Base-by-base conservation (phyloP, 2,113 vertebrate species). In the Cyphomyrus plagiostoma region DNA sequence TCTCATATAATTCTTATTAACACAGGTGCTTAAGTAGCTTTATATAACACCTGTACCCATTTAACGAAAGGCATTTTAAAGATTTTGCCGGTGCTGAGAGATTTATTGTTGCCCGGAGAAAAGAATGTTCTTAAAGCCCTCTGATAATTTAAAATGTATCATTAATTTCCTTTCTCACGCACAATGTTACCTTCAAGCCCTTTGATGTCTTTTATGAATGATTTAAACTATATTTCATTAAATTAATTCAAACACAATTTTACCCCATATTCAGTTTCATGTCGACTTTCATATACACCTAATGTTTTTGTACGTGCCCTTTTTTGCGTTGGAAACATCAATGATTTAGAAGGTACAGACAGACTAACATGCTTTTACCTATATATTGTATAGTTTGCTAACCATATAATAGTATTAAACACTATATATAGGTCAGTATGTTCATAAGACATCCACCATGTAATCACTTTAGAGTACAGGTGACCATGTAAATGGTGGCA, bases 181-280 rank as follows among this genome's bases (percentile, higher is more conserved):
- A 39, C 15, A 17, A 80, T 80, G 74, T 42, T 80, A 42, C 74
- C 74, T 80, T 80, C 30, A 80, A 80, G 35, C 30, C 74, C 70
- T 77, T 77, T 77, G 70, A 77, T 77, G 70, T 77, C 30, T 77
- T 77, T 66, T 77, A 77, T 39, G 70, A 77, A 80, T 80, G 35
- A 80, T 80, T 77, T 77, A 77, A 39, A 11, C 70, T 77, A 77
- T 77, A 77, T 77, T 80, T 42, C 30, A 80, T 80, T 80, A 80
- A 80, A 13, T 42, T 77, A 17, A 39, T 77, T 80, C 10, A 10
- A 80, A 42, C 74, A 42, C n/a, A 35, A 1, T 80, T 80, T 42
- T 17, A 39, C 13, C 17, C 70, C 30, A 7, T 7, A 39, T 77
- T 77, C 11, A 39, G 35, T 80, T 42, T 42, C 74, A 42, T 42